Base-by-base conservation (phyloP, 1,140 invertebrate genomes). In the Aplysia californica region DNA sequence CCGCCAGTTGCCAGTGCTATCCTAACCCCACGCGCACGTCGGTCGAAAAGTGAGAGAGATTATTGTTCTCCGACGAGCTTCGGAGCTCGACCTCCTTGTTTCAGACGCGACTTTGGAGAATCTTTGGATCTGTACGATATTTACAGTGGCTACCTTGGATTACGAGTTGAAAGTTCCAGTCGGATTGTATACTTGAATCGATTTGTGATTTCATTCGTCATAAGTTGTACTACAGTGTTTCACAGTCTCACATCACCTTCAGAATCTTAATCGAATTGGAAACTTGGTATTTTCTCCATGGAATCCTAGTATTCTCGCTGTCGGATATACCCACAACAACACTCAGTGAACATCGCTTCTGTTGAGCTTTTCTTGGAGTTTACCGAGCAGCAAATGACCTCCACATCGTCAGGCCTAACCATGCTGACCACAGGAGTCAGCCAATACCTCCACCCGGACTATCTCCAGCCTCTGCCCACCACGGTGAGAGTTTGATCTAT, bases 361-460 rank as follows among this genome's bases (percentile, higher is more conserved):
- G 10, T n/a, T 15, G 44, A 15, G 10, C n/a, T n/a, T 15, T n/a
- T 50, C 10, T 10, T 50, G 44, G 44, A 50, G 44, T 50, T n/a
- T 50, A n/a, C n/a, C n/a, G n/a, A 50, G 44, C 44, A 77, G 18
- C 29, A 65, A 77, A 78, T 80, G 68, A 69, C 73, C 36, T 55
- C 67, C 21, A 31, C 71, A 41, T 67, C 68, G 10, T 76, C 67
- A 56, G 73, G 64, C 35, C 77, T 80, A 77, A 84, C 82, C 50
- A 86, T 87, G 83, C 80, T 87, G 72, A 82, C 84, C 2, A 82
- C 86, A 35, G 84, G 78, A 68, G 80, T 82, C 26, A 83, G 85
- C 20, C 87, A 89, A 78, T 89, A 89, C 68, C 82, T 88, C 4
- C 85, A 89, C 64, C 88, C 87, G 80, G 88, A 89, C 77, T 88